Base-by-base conservation (phyloP, 2,888 invertebrate species). In the Lasioglossum vierecki region DNA sequence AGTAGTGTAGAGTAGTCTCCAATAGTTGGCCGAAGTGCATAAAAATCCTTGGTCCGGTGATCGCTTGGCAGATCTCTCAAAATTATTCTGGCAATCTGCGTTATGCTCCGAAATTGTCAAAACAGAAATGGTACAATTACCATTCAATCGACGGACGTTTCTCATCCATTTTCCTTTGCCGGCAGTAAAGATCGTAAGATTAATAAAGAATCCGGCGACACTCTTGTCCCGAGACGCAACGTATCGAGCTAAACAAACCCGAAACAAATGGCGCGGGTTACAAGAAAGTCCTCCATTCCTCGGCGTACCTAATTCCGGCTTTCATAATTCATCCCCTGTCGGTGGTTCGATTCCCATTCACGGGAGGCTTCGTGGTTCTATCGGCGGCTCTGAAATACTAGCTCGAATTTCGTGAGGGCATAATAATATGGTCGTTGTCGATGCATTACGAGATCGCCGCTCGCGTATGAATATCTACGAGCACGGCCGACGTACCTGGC, bases 381-480 rank as follows among this genome's bases (percentile, higher is more conserved):
- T 13, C 70, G 18, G 35, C 30, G 60, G 39, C 30, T 26, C 70
- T 63, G 66, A 86, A 86, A 80, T 83, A 86, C 76, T 80, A 78
- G 78, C 70, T 79, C 87, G 80, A 76, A 79, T 83, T 86, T 76
- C 13, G 30, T 26, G 26, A 53, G 68, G 79, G 72, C 39, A 83
- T 83, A 81, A 79, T 74, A 80, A 82, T 72, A 46, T 44, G 49
- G 75, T 84, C 80, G 82, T 84, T 84, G 82, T 13, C 71, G 84
- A 89, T 89, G 86, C 88, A 70, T 86, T 82, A 85, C 87, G 83
- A 84, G 82, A 82, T 86, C 86, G 83, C 71, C 73, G 88, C 73
- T 81, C 85, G 80, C 88, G 91, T 90, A 89, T 91, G 87, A 91
- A 91, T 91, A 88, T 87, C 82, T 84, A 84, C 77, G 79, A 79